Percentiles rank a stretch among this genome's conserved stretches.
phyloP scores from a whole-genome alignment of 1,140 invertebrate species.

The Drosophila neocordata region DNA sequence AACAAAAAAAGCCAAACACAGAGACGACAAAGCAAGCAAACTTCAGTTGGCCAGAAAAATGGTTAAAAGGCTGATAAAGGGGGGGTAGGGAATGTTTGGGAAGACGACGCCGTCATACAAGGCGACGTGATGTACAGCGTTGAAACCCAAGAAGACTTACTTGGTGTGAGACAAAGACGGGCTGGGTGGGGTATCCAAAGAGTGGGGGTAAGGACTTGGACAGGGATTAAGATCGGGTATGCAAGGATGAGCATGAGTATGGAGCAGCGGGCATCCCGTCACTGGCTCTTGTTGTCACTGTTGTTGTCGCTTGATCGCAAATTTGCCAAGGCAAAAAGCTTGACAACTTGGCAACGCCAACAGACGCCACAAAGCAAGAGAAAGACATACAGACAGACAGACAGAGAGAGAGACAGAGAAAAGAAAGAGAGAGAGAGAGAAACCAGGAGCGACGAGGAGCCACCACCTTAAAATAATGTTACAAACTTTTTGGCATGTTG shows the following conservation, averaged over 20 bases:
- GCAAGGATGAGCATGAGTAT: conserved; percentile 1
- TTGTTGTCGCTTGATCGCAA: conserved; percentile 80
- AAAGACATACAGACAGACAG: neutral
- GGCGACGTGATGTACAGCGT: conserved; percentile 74
- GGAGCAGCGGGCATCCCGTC: conserved; percentile 51
- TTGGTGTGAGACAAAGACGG: conserved; percentile 23
- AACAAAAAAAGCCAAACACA: neutral
- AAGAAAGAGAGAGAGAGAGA: conserved; percentile 14
- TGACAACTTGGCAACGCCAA: conserved; percentile 61
- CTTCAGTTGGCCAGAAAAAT: conserved; percentile 18
- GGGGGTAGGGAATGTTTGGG: neutral
- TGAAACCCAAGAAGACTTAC: conserved; percentile 71
- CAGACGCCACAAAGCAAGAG: conserved; percentile 6
- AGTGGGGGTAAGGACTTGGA: neutral
- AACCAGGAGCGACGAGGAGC: conserved; percentile 40
- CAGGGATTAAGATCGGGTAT: conserved; percentile 5
- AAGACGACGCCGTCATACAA: conserved; percentile 51
- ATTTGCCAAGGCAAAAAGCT: conserved; percentile 73
- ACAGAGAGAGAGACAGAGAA: neutral
- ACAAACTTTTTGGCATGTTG: conserved; percentile 77
- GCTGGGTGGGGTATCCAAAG: neutral
- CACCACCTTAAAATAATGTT: conserved; percentile 79
- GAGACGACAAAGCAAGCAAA: conserved; percentile 5
- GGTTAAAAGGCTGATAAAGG: neutral
- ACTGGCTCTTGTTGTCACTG: conserved; percentile 77